Evolutionary conservation across 1,140 invertebrate genomes (phyloP), one percentile per base, ranked within the genome.

Genomic region (Calephelis nemesis): DNA sequence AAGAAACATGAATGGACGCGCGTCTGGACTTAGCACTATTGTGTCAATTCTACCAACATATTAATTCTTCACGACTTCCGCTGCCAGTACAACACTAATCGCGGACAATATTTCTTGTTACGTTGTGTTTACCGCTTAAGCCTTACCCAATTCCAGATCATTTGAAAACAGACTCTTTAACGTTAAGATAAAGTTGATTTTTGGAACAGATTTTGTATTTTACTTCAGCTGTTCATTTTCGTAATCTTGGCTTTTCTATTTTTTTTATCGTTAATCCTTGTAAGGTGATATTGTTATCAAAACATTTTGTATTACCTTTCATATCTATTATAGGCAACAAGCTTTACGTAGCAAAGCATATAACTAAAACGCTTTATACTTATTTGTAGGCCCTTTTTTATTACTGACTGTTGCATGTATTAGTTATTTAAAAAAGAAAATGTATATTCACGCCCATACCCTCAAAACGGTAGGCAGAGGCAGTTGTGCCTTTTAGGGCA

Each of bases 21-120:
- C 74, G 72, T 63, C 75, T 74, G 74, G 73, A 73, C 72, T 81
- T 81, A 83, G 60, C 74, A 74, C 71, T 67, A 75, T 77, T 77
- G 67, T 79, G 74, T 75, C 70, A 78, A 58, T 67, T 47, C 40
- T 54, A 67, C 54, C 40, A 54, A 67, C 54, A 13, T 66, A 66
- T 58, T 60, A 60, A 60, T 60, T 60, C 54, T 60, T 60, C 54
- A 60, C 54, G 69, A 74, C 74, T 83, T 83, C 81, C 81, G 77
- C 78, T 79, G 74, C 12, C 75, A 40, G 66, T 39, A 65, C 67
- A 72, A 73, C 69, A 74, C 76, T 78, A 81, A 81, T 75, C 75
- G 67, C 40, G 52, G 65, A 83, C 78, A 82, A 79, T 72, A 66
- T 52, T 78, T 80, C 69, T 68, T 65, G 72, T 74, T 70, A 76